Evolutionary conservation across 2,888 invertebrate genomes (phyloP).

Genomic region (Lasioglossum lativentre): DNA sequence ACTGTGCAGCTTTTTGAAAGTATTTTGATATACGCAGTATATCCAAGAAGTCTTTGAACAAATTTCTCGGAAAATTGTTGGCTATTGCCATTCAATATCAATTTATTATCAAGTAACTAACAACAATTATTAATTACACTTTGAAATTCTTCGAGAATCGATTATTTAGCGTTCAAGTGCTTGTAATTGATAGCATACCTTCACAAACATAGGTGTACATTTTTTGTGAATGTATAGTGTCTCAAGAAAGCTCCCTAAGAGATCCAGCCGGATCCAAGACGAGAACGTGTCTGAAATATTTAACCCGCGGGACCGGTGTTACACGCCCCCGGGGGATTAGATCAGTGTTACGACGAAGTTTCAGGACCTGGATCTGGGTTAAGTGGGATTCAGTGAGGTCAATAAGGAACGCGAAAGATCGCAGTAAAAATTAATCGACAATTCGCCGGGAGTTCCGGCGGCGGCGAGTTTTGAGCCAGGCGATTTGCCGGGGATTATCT

Average conservation of each 20-base stretch:
- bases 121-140: too few relatives aligned
- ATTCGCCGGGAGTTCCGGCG: not conserved
- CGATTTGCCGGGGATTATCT: constrained; percentile 49
- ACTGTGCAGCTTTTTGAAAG: too few relatives aligned
- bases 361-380: not conserved
- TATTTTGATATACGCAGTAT: too few relatives aligned
- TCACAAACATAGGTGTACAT: too few relatives aligned
- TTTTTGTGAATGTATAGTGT: not conserved
- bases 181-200: too few relatives aligned
- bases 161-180: too few relatives aligned
- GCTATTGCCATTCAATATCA: too few relatives aligned
- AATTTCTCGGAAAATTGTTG: too few relatives aligned
- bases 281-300: not conserved
- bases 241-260: not conserved
- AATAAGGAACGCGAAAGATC: not conserved
- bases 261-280: not conserved
- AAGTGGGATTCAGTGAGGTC: not conserved
- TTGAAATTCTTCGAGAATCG: too few relatives aligned
- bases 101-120: too few relatives aligned
- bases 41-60: too few relatives aligned
- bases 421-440: constrained; percentile 5
- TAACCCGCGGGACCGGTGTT: not conserved
- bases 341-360: not conserved
- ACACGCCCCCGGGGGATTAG: not conserved
- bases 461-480: constrained; percentile 26